A percentile compares a stretch with the other conserved stretches of the same genome.
Conservation (phyloP, 2,888 invertebrate genomes). For the Ypsolopha scabrella region DNA sequence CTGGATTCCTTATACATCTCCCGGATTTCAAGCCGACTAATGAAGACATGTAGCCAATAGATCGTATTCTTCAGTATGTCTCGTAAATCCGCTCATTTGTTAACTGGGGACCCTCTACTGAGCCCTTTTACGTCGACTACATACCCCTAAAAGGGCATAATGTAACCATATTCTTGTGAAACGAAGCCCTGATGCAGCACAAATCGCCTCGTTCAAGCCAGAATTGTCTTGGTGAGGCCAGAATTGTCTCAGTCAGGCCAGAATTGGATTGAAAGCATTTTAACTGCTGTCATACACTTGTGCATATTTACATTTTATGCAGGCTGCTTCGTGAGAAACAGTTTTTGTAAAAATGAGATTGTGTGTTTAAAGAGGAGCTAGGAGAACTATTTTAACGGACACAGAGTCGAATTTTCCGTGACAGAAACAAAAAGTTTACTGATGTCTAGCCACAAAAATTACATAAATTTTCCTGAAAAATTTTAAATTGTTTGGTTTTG, state of each 20-base stretch:
- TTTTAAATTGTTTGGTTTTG: too few species aligned
- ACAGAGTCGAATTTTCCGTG: too few species aligned
- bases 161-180: conserved; percentile 11
- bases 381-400: too few species aligned
- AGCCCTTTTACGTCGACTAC: background rate
- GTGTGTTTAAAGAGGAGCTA: too few species aligned
- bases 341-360: background rate
- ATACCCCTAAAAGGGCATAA: conserved; percentile 8
- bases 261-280: conserved; percentile 22
- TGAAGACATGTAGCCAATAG: conserved; percentile 3
- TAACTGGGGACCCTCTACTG: background rate
- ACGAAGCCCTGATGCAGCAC: conserved; percentile 12
- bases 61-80: background rate
- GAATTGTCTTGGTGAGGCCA: conserved; percentile 8
- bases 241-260: conserved; percentile 15
- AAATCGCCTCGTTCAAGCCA: conserved; percentile 14
- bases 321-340: conserved; percentile 4
- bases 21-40: background rate
- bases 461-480: too few species aligned
- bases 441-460: too few species aligned
- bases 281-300: conserved; percentile 21
- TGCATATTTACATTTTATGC: conserved; percentile 11
- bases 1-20: too few species aligned
- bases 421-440: too few species aligned
- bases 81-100: conserved; percentile 3